These are phyloP conservation scores for Limnodromus scolopaceus DNA, from an alignment of 2,797 vertebrate genomes.

Conservation along the genomic window DNA sequence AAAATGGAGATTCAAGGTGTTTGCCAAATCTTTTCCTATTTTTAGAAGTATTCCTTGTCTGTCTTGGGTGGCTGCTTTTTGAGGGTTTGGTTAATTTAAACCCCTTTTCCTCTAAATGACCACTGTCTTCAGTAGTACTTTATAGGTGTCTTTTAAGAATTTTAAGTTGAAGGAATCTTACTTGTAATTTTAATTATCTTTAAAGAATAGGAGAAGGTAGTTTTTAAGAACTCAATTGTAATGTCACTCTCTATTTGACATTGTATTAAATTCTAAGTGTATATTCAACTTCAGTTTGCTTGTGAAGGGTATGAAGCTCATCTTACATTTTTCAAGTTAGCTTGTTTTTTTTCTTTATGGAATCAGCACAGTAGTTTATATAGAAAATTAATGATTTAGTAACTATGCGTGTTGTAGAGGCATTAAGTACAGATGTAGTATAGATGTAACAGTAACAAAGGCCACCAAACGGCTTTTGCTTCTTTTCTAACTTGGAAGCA, in stretches of 20 bases:
- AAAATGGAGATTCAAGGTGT: slow-evolving; percentile 70
- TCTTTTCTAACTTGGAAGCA: not conserved
- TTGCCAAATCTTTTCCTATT: slow-evolving; percentile 37
- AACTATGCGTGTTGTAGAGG: not conserved
- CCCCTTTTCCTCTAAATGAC: slow-evolving; percentile 22
- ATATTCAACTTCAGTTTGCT: not conserved
- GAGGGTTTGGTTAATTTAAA: slow-evolving; percentile 3
- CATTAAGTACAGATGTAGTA: not conserved
- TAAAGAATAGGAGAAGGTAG: not conserved
- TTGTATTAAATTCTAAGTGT: not conserved
- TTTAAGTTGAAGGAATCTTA: not conserved
- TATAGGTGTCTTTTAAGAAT: not conserved
- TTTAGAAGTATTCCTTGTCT: slow-evolving; percentile 38
- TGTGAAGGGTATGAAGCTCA: not conserved
- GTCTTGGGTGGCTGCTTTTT: slow-evolving; percentile 45
- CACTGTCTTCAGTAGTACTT: slow-evolving; percentile 64
- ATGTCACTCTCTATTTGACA: not conserved
- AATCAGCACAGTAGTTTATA: not conserved
- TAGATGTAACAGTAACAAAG: not conserved
- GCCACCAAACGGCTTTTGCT: not conserved
- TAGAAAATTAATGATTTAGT: not conserved
- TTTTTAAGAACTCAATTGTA: not conserved
- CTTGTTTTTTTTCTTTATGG: not conserved
- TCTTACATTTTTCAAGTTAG: not conserved
- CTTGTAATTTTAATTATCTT: not conserved